phyloP scores from a whole-genome alignment of 2,888 invertebrate species.

The Tetropium fuscum region DNA sequence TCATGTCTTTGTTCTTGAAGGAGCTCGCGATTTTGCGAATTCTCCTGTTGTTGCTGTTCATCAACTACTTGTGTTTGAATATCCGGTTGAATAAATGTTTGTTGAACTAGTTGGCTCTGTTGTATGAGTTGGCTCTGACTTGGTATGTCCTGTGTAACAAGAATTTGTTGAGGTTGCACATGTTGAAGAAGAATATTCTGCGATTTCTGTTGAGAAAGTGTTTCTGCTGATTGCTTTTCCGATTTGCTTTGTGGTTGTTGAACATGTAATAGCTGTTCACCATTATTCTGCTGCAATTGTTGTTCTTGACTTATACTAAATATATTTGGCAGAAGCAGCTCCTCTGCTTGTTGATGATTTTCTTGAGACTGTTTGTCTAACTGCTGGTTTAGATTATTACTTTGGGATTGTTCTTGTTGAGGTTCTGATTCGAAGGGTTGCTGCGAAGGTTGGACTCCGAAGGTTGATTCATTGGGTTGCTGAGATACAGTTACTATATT shows the following conservation, averaged over 20 bases:
- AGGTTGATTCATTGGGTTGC: background rate
- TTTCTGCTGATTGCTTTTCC: slow-evolving; percentile 3
- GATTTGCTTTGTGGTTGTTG: background rate
- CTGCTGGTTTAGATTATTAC: too few species aligned
- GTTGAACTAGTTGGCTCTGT: slow-evolving; percentile 4
- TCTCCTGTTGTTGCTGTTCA: slow-evolving; percentile 9
- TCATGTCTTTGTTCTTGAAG: background rate
- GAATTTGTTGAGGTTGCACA: background rate
- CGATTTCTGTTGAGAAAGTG: too few species aligned
- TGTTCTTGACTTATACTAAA: too few species aligned
- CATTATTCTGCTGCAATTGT: background rate
- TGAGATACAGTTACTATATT: too few species aligned
- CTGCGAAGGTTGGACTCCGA: background rate
- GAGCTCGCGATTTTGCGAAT: slow-evolving; percentile 11
- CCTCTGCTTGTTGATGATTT: background rate
- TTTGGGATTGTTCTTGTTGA: slow-evolving; percentile 27
- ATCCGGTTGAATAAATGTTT: slow-evolving; percentile 21
- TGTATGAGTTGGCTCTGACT: background rate
- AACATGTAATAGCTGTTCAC: background rate
- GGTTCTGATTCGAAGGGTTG: slow-evolving; percentile 17
- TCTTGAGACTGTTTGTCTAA: slow-evolving; percentile 22
- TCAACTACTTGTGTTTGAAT: slow-evolving; percentile 15
- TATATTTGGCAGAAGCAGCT: too few species aligned
- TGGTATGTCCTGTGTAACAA: background rate
- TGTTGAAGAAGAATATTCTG: too few species aligned